phyloP scores from a whole-genome alignment of 2,797 vertebrate species.

The Gobio occitaniae region DNA sequence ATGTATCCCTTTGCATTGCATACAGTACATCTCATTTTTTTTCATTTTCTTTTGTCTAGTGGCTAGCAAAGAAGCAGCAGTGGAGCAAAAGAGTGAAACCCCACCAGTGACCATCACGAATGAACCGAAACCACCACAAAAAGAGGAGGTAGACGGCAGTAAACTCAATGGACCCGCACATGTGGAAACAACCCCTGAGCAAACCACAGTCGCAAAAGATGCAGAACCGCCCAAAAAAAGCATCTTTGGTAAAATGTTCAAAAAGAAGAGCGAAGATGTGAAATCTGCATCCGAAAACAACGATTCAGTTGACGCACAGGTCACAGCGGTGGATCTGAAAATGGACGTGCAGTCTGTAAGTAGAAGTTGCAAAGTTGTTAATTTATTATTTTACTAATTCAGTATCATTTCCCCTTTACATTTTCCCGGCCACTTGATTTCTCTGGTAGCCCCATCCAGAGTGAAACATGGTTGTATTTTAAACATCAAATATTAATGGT shows the following conservation, averaged over 20 bases:
- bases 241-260: constrained; percentile 85
- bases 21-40: not conserved
- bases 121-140: constrained; percentile 61
- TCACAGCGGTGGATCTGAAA: constrained; percentile 58
- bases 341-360: constrained; percentile 64
- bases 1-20: not conserved
- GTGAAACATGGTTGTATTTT: not conserved
- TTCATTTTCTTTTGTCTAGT: constrained; percentile 16
- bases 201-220: constrained; percentile 43
- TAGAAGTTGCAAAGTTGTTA: constrained; percentile 8
- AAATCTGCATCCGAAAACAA: constrained; percentile 23
- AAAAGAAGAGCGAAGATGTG: constrained; percentile 66
- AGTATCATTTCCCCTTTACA: not conserved
- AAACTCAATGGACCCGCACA: constrained; percentile 45
- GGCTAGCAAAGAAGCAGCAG: constrained; percentile 65
- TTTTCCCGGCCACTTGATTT: not conserved
- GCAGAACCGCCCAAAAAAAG: not conserved
- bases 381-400: not conserved
- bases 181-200: constrained; percentile 13
- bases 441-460: not conserved
- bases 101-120: constrained; percentile 68
- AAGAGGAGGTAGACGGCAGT: constrained; percentile 50
- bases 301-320: constrained; percentile 42
- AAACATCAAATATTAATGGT: not conserved
- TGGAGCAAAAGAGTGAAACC: constrained; percentile 69